These are phyloP conservation scores for Rhaphigaster nebulosa DNA, from an alignment of 2,888 invertebrate species.

Conservation along the genomic window DNA sequence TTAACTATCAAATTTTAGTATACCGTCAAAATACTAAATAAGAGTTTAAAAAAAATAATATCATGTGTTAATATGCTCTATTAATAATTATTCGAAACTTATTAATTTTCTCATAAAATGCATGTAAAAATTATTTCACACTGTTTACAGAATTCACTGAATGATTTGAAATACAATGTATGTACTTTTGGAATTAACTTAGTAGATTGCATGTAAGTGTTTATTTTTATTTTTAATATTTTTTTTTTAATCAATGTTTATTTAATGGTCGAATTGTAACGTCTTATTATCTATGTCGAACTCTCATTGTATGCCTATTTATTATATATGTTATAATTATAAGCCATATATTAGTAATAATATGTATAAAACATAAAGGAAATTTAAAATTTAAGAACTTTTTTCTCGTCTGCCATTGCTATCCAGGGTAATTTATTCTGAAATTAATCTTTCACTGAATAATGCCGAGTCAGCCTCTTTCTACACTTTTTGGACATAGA, in stretches of 20 bases:
- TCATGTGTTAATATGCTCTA: background rate
- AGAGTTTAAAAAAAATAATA: background rate
- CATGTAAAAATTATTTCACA: background rate
- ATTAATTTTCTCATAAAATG: background rate
- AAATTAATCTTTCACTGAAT: too few species aligned
- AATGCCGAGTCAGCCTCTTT: too few species aligned
- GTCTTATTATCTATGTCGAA: background rate
- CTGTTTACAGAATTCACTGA: background rate
- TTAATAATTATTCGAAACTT: background rate
- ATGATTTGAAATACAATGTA: background rate
- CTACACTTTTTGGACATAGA: too few species aligned
- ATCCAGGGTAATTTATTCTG: too few species aligned
- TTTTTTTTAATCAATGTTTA: background rate
- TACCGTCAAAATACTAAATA: background rate
- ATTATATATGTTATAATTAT: background rate
- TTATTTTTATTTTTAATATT: background rate
- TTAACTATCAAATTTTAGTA: background rate
- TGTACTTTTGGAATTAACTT: background rate
- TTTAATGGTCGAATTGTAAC: background rate
- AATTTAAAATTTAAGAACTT: background rate
- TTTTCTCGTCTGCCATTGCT: too few species aligned
- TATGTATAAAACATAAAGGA: background rate
- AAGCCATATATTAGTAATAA: background rate
- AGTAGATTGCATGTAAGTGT: conserved; percentile 22
- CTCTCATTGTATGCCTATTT: background rate